These are phyloP conservation scores for Scaptomyza caliginosa DNA, from an alignment of 2,888 invertebrate genomes.

Conservation along the genomic window DNA sequence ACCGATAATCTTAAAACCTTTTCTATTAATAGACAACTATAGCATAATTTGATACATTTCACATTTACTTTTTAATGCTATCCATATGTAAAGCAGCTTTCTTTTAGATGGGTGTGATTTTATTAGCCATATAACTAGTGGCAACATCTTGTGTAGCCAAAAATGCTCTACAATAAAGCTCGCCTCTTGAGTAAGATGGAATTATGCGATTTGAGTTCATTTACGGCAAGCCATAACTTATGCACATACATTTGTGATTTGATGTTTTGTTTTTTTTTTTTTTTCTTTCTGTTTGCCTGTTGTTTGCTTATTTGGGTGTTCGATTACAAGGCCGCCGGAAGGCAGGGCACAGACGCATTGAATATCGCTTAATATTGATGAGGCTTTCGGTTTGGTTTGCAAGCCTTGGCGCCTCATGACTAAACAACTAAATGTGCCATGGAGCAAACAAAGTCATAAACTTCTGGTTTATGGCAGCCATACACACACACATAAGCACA, in stretches of 20 bases:
- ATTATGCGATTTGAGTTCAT: slow-evolving; percentile 62
- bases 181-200: slow-evolving; percentile 15
- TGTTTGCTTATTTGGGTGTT: slow-evolving; percentile 38
- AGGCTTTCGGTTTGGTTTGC: slow-evolving; percentile 32
- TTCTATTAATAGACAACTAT: too few species aligned
- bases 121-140: slow-evolving; percentile 17
- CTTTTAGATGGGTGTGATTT: slow-evolving; percentile 26
- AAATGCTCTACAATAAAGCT: slow-evolving; percentile 10
- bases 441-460: slow-evolving; percentile 77
- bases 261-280: slow-evolving; percentile 45
- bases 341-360: slow-evolving; percentile 48
- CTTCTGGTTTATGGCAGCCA: slow-evolving; percentile 65
- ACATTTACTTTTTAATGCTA: neutral
- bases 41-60: neutral
- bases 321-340: slow-evolving; percentile 53
- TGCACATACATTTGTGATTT: slow-evolving; percentile 75
- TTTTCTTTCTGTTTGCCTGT: slow-evolving; percentile 5
- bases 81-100: slow-evolving; percentile 36
- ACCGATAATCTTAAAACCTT: too few species aligned
- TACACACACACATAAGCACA: slow-evolving; percentile 14
- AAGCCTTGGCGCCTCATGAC: slow-evolving; percentile 43
- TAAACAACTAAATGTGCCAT: slow-evolving; percentile 60
- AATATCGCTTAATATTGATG: slow-evolving; percentile 77
- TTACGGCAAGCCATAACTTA: slow-evolving; percentile 72
- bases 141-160: slow-evolving; percentile 12